These are phyloP conservation scores for Gnathonemus echidnorhynchus DNA, from an alignment of 2,113 vertebrate genomes.

Conservation along the genomic window DNA sequence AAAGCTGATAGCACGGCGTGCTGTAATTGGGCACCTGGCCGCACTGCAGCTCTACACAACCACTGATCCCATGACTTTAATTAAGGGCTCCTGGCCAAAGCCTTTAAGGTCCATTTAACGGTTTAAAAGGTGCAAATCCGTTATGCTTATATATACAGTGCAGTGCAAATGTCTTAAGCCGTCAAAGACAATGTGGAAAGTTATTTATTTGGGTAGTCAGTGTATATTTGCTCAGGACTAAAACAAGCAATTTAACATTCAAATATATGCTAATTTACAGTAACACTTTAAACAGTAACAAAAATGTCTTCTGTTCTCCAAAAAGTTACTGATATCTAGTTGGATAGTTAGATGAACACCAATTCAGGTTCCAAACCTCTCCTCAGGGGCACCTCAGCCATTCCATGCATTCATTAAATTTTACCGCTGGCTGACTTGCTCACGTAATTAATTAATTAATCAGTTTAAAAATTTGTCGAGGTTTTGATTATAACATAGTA, in stretches of 20 bases:
- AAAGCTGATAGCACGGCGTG: constrained; percentile 40
- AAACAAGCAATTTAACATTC: not conserved
- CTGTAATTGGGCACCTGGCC: not conserved
- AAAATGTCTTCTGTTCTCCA: not conserved
- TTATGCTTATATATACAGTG: not conserved
- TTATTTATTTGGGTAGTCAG: not conserved
- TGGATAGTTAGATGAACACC: not conserved
- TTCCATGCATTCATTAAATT: not conserved
- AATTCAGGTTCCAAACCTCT: not conserved
- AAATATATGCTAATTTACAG: not conserved
- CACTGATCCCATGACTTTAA: not conserved
- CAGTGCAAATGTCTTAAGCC: not conserved
- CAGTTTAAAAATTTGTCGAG: not conserved
- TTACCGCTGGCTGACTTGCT: not conserved
- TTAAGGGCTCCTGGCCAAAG: not conserved
- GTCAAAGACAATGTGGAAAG: not conserved
- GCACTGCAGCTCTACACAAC: not conserved
- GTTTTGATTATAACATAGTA: not conserved
- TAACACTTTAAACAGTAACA: not conserved
- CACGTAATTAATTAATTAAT: not conserved
- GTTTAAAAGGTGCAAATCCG: not conserved
- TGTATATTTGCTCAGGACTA: not conserved
- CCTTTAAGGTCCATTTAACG: not conserved
- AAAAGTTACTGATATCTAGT: not conserved
- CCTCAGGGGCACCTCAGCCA: not conserved